Conservation (phyloP, 1,140 invertebrate species). For the Zaprionus camerounensis region DNA sequence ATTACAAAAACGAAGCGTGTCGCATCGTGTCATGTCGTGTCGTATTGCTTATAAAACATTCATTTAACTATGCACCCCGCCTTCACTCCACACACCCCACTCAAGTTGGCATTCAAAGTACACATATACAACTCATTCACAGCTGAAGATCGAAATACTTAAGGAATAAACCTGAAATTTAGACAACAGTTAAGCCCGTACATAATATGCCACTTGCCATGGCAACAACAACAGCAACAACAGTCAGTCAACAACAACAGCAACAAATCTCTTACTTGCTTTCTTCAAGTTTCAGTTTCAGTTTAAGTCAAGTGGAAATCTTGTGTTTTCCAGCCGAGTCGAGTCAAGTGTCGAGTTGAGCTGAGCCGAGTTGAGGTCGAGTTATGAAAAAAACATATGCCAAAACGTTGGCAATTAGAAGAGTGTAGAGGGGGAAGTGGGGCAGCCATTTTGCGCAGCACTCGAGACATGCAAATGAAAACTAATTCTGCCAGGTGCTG, state of each 20-base stretch:
- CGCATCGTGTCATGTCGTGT: conserved; percentile 26
- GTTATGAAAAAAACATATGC: conserved; percentile 53
- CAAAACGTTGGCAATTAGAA: conserved; percentile 39
- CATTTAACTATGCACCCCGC: conserved; percentile 21
- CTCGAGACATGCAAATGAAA: conserved; percentile 43
- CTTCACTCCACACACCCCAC: neutral
- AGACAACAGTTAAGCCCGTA: conserved; percentile 9
- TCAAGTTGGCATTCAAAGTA: neutral
- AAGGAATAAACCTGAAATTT: neutral
- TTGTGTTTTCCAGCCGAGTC: neutral
- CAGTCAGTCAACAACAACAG: too few relatives aligned
- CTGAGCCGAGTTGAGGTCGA: conserved; percentile 24
- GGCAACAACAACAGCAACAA: neutral
- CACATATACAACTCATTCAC: neutral
- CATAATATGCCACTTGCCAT: conserved; percentile 25
- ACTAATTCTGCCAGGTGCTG: conserved; percentile 32
- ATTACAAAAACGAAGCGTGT: conserved; percentile 66
- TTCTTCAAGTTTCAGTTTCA: conserved; percentile 9
- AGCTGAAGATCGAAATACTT: conserved; percentile 11
- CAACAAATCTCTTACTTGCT: neutral
- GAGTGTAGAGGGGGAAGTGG: neutral
- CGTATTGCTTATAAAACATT: conserved; percentile 47
- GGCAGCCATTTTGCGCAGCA: conserved; percentile 35
- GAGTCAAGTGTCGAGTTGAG: conserved; percentile 14
- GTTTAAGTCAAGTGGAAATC: conserved; percentile 33